A percentile compares a stretch with the other conserved stretches of the same genome.
These are phyloP conservation scores for Lutjanus erythropterus DNA, from an alignment of 2,113 vertebrate species.

Conservation along the genomic window DNA sequence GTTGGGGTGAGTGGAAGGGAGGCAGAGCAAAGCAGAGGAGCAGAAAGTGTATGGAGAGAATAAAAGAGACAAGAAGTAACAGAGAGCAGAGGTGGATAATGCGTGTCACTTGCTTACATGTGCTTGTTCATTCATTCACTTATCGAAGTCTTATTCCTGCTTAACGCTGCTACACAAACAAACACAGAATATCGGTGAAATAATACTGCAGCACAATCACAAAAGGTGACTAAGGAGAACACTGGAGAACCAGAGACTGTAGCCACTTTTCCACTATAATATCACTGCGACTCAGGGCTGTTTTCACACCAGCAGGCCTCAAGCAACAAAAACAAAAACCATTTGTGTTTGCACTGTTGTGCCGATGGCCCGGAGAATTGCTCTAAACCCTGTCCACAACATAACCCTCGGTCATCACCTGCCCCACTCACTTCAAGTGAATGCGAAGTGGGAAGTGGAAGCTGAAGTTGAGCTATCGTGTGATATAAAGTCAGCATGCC, in stretches of 20 bases:
- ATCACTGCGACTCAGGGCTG: no score
- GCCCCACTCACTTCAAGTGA: no score
- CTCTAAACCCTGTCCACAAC: no score
- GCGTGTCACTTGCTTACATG: constrained; percentile 32
- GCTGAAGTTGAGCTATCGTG: no score
- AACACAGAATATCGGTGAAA: constrained; percentile 2
- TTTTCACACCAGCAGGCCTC: no score
- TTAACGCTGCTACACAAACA: neutral
- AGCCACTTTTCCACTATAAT: no score
- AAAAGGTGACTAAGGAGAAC: neutral
- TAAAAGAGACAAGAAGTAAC: constrained; percentile 31
- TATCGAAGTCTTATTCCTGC: neutral
- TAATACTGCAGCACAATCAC: neutral
- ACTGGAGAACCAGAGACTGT: neutral
- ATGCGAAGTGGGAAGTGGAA: no score
- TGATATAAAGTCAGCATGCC: no score
- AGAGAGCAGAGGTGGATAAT: constrained; percentile 12
- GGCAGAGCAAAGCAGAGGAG: constrained; percentile 36
- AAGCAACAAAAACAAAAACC: no score
- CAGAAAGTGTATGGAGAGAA: constrained; percentile 3
- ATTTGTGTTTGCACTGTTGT: no score
- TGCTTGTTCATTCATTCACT: constrained; percentile 3
- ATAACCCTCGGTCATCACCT: no score
- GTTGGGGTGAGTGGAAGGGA: constrained; percentile 47
- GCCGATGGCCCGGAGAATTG: no score